Conservation (phyloP, 2,888 invertebrate species). For the Cerceris ruficornis region DNA sequence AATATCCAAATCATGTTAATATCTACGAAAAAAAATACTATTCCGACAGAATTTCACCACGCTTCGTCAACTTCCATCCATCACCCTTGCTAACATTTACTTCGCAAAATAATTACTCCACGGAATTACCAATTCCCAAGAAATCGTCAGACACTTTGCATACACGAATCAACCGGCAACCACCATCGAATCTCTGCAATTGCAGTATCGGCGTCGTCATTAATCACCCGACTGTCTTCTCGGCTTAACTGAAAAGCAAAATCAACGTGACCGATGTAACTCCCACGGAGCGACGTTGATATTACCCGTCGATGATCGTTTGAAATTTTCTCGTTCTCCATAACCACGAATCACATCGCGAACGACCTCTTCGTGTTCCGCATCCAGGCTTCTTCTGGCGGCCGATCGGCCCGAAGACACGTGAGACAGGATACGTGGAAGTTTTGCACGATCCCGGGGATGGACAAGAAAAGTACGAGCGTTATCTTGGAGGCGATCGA, state of each 20-base stretch:
- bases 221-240: background rate
- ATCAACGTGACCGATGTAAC: background rate
- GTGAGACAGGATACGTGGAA: slow-evolving; percentile 56
- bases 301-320: background rate
- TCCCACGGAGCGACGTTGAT: background rate
- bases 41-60: no score
- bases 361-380: slow-evolving; percentile 26
- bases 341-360: background rate
- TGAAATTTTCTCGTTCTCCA: background rate
- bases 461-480: slow-evolving; percentile 55
- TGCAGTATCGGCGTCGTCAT: background rate
- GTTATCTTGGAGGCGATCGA: slow-evolving; percentile 59
- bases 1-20: no score
- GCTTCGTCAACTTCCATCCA: slow-evolving; percentile 10
- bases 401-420: slow-evolving; percentile 45
- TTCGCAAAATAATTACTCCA: no score
- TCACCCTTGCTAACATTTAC: slow-evolving; percentile 12
- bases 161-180: background rate
- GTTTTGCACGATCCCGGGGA: slow-evolving; percentile 55
- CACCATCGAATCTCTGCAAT: background rate
- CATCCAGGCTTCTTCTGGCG: slow-evolving; percentile 35
- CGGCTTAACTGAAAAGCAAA: background rate
- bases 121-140: no score
- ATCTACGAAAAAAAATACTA: no score
- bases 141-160: slow-evolving; percentile 26